phyloP scores from a whole-genome alignment of 2,888 invertebrate genomes.

The Hecatera dysodea region DNA sequence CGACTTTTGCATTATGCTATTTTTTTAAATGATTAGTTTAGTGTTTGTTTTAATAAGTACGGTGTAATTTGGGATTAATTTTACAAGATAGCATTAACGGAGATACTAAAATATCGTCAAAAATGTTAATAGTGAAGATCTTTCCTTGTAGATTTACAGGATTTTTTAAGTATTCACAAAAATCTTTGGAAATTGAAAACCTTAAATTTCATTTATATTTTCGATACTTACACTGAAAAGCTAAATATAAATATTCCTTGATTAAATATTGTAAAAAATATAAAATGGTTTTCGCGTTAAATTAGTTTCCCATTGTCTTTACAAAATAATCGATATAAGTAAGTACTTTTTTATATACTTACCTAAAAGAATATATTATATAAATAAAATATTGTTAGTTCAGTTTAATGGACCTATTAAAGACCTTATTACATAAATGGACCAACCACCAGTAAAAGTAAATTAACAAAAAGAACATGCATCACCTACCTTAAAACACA shows the following conservation, averaged over 20 bases:
- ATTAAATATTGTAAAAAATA: neutral
- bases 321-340: neutral
- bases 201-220: no score
- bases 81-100: neutral
- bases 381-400: neutral
- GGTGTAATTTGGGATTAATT: neutral
- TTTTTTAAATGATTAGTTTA: neutral
- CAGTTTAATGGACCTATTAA: neutral
- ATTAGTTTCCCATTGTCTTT: neutral
- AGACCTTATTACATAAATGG: neutral
- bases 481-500: neutral
- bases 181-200: no score
- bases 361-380: no score
- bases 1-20: neutral
- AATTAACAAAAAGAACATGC: neutral
- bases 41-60: conserved; percentile 7
- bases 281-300: neutral
- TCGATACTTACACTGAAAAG: no score
- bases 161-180: neutral
- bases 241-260: neutral
- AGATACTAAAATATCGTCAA: neutral
- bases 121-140: neutral
- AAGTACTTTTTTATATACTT: no score
- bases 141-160: neutral
- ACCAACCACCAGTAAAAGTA: neutral